Evolutionary conservation across 2,113 vertebrate species (phyloP).

Genomic region (Mionectes macconnelli): DNA sequence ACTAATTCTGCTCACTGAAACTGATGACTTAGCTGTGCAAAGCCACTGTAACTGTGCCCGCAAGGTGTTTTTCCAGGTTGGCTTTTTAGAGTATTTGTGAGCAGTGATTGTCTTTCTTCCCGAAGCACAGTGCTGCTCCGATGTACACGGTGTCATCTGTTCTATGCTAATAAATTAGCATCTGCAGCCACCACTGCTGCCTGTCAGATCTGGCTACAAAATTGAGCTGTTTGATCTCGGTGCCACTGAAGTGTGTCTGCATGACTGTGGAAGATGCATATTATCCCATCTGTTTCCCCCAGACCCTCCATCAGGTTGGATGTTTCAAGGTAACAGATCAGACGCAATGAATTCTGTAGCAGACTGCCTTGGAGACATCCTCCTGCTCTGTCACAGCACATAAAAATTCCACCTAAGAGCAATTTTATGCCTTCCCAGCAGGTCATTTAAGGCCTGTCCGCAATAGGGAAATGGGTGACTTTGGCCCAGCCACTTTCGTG

Average conservation of each 20-base stretch:
- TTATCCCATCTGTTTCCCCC: slow-evolving; percentile 30
- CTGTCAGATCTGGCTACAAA: neutral
- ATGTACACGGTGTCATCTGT: neutral
- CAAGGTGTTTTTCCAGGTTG: neutral
- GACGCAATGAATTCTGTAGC: neutral
- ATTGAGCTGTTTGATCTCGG: neutral
- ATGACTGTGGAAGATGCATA: neutral
- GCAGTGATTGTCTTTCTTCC: neutral
- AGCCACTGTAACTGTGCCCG: neutral
- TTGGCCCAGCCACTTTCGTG: neutral
- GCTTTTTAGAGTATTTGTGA: neutral
- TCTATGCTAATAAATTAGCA: neutral
- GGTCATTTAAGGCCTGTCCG: neutral
- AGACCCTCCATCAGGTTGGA: neutral
- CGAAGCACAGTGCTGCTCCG: neutral
- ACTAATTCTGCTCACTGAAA: neutral
- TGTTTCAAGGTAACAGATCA: neutral
- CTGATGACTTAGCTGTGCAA: neutral
- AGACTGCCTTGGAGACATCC: neutral
- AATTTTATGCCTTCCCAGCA: neutral
- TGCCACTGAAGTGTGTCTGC: slow-evolving; percentile 6
- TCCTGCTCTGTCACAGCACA: neutral
- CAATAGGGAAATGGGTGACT: neutral
- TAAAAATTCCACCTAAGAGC: neutral
- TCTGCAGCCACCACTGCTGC: slow-evolving; percentile 4